Evolutionary conservation across 2,113 vertebrate genomes (phyloP).

Genomic region (western clawed frog (Xenopus tropicalis)): UCB_Xtro_10.0 CM004450.2:43291501-43292000

Average conservation of each 20-base stretch:
- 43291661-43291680: constrained; percentile 32
- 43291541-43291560: too few species aligned
- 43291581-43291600: constrained; percentile 37
- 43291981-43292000: too few species aligned
- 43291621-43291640: constrained; percentile 37
- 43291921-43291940: too few species aligned
- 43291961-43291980: too few species aligned
- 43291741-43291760: constrained; percentile 3
- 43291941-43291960: too few species aligned
- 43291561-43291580: constrained; percentile 18
- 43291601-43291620: constrained; percentile 41
- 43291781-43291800: constrained; percentile 1
- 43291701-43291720: constrained; percentile 34
- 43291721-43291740: constrained; percentile 6
- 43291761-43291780: constrained; percentile 11
- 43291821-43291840: too few species aligned
- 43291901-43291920: too few species aligned
- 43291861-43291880: too few species aligned
- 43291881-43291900: too few species aligned
- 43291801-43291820: not conserved
- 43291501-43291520: too few species aligned
- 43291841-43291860: too few species aligned
- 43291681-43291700: constrained; percentile 31
- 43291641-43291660: constrained; percentile 31
- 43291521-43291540: too few species aligned